Conservation (phyloP, 2,113 vertebrate genomes). For the Odontesthes bonariensis region DNA sequence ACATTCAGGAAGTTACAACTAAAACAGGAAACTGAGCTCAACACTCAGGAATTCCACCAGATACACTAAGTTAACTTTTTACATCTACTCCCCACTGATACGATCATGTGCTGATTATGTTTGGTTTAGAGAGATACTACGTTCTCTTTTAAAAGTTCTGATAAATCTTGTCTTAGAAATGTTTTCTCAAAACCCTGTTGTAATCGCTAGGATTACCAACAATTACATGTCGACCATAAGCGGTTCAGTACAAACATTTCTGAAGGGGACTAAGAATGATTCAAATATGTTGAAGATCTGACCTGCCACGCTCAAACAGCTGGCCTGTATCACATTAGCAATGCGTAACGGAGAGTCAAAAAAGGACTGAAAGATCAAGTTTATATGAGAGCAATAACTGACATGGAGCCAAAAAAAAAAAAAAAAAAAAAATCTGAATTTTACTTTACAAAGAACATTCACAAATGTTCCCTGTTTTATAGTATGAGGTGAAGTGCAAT, state of each 20-base stretch:
- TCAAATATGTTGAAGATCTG: constrained; percentile 5
- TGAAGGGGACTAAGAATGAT: not conserved
- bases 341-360: not conserved
- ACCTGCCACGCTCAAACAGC: constrained; percentile 13
- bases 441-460: not conserved
- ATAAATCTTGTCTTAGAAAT: not conserved
- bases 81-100: constrained; percentile 37
- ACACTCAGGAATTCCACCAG: constrained; percentile 74
- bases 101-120: not conserved
- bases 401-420: not conserved
- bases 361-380: not conserved
- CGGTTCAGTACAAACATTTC: not conserved
- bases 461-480: not conserved
- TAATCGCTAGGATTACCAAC: not conserved
- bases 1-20: constrained; percentile 75
- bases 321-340: not conserved
- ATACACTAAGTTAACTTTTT: constrained; percentile 50
- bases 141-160: not conserved
- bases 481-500: not conserved
- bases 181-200: not conserved
- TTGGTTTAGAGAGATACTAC: not conserved
- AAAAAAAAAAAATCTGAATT: not conserved
- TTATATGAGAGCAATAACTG: not conserved
- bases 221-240: constrained; percentile 3
- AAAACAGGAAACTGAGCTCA: constrained; percentile 81